Conservation (phyloP, 2,113 vertebrate genomes). For the Heterotilapia buettikoferi region DNA sequence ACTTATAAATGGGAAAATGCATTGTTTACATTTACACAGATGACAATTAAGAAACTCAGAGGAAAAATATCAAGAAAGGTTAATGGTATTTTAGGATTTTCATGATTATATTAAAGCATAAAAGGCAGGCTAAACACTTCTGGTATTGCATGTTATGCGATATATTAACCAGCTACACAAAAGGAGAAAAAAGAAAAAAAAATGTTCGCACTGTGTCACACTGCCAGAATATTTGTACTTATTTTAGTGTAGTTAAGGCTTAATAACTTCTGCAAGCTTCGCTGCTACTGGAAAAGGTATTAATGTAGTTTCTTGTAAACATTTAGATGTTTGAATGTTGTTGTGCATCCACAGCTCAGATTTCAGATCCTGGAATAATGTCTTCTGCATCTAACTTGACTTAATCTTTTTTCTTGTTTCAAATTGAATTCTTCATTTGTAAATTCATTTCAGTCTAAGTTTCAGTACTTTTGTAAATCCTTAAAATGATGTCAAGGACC, state of each 20-base stretch:
- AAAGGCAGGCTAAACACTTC: conserved; percentile 47
- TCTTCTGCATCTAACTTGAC: conserved; percentile 22
- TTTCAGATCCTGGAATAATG: conserved; percentile 21
- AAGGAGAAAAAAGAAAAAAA: conserved; percentile 31
- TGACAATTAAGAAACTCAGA: conserved; percentile 59
- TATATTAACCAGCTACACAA: conserved; percentile 61
- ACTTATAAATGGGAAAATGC: conserved; percentile 46
- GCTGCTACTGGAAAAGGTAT: conserved; percentile 61
- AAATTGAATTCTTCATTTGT: conserved; percentile 28
- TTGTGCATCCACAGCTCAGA: conserved; percentile 55
- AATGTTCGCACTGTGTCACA: conserved; percentile 54
- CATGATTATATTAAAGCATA: conserved; percentile 39
- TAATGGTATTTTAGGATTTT: conserved; percentile 56
- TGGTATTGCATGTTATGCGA: conserved; percentile 65
- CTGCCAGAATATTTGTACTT: conserved; percentile 67
- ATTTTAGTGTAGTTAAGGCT: conserved; percentile 57
- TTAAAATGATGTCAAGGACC: conserved; percentile 50
- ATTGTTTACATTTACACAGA: conserved; percentile 69
- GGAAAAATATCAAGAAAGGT: conserved; percentile 34
- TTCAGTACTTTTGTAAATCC: conserved; percentile 44
- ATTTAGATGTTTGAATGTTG: conserved; percentile 66
- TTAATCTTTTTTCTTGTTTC: neutral
- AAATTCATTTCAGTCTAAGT: neutral
- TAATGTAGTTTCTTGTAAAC: conserved; percentile 50
- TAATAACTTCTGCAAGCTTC: conserved; percentile 60